These are phyloP conservation scores for Ceraclea dissimilis DNA, from an alignment of 2,888 invertebrate genomes.

Conservation along the genomic window DNA sequence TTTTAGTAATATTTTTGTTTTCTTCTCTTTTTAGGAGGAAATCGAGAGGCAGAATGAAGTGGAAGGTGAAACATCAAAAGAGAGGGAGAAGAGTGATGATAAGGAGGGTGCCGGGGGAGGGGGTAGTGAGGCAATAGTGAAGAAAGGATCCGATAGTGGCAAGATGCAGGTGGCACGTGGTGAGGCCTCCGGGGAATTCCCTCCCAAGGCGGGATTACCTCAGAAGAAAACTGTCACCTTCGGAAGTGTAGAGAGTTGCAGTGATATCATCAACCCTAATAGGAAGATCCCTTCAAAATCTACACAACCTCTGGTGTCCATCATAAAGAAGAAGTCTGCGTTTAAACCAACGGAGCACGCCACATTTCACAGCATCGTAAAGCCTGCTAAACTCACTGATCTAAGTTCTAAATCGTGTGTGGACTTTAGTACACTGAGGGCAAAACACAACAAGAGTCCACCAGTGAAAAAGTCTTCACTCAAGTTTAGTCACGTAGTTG, in stretches of 20 bases:
- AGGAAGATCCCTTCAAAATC: constrained; percentile 52
- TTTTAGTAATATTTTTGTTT: too few relatives aligned
- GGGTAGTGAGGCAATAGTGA: constrained; percentile 4
- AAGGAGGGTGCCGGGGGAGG: background rate
- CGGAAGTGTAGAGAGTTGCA: constrained; percentile 56
- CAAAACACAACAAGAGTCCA: constrained; percentile 44
- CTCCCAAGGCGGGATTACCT: constrained; percentile 37
- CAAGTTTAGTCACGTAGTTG: constrained; percentile 44
- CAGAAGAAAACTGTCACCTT: constrained; percentile 58
- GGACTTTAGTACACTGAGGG: constrained; percentile 44
- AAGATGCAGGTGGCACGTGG: constrained; percentile 43
- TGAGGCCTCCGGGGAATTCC: constrained; percentile 27
- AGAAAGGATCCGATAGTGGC: constrained; percentile 38
- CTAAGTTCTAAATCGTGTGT: constrained; percentile 51
- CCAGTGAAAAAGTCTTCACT: constrained; percentile 21
- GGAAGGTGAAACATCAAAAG: constrained; percentile 27
- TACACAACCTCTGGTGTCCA: constrained; percentile 53
- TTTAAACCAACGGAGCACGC: constrained; percentile 50
- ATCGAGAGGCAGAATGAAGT: constrained; percentile 20
- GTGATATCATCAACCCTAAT: constrained; percentile 49
- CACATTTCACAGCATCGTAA: constrained; percentile 51
- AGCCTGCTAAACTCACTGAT: constrained; percentile 56
- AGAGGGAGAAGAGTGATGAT: background rate
- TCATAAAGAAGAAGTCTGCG: constrained; percentile 56
- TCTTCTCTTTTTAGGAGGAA: constrained; percentile 16